phyloP scores from a whole-genome alignment of 2,797 vertebrate genomes.

The Catamblyrhynchus diadema region DNA sequence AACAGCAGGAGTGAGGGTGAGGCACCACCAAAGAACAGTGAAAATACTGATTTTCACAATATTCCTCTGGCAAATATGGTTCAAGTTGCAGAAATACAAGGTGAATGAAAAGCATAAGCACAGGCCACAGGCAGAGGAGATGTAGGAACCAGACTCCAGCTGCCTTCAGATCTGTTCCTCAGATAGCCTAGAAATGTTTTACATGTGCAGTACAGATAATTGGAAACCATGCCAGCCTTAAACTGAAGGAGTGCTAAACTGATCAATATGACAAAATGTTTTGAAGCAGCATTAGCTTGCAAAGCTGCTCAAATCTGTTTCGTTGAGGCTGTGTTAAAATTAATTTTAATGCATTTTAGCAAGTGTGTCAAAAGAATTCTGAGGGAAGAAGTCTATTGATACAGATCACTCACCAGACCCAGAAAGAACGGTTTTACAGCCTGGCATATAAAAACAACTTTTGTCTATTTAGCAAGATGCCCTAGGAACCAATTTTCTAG shows the following conservation, averaged over 20 bases:
- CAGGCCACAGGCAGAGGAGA: not conserved
- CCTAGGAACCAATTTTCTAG: not conserved
- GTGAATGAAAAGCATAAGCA: not conserved
- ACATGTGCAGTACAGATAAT: not conserved
- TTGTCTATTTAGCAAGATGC: slow-evolving; percentile 24
- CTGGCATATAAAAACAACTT: slow-evolving; percentile 1
- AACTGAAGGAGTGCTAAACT: not conserved
- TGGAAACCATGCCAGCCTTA: not conserved
- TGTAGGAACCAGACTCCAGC: not conserved
- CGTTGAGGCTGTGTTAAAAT: not conserved
- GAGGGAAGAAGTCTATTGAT: not conserved
- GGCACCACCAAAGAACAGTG: not conserved
- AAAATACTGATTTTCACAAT: not conserved
- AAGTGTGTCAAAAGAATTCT: not conserved
- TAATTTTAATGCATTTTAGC: slow-evolving; percentile 17
- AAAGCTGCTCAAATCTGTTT: not conserved
- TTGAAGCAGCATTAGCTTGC: not conserved
- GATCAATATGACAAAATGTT: not conserved
- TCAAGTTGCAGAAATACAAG: not conserved
- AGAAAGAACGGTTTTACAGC: not conserved
- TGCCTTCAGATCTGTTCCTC: not conserved
- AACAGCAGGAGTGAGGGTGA: not conserved
- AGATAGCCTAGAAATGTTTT: not conserved
- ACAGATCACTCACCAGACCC: not conserved
- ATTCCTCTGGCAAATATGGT: not conserved